Evolutionary conservation across 1,140 invertebrate genomes (phyloP).

Genomic region (Papilio glaucus): DNA sequence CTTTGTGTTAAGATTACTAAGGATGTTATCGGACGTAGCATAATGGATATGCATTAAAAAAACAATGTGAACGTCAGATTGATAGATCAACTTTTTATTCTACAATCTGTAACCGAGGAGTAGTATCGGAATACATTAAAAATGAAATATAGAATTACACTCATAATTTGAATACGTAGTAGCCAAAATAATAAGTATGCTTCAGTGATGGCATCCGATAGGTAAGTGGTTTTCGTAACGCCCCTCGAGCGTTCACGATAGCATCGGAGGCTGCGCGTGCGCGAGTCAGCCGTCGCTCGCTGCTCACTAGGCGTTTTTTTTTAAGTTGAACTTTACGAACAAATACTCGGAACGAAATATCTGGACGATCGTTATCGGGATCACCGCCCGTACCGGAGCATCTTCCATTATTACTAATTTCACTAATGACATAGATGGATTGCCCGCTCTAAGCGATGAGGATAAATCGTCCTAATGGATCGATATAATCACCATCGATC

Average conservation of each 20-base stretch:
- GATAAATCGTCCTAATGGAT: conserved; percentile 66
- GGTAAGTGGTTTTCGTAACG: conserved; percentile 79
- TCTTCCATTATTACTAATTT: conserved; percentile 52
- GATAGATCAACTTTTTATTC: conserved; percentile 24
- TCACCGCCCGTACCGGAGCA: conserved; percentile 45
- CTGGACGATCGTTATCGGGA: conserved; percentile 51
- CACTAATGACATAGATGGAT: conserved; percentile 50
- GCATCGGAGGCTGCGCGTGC: conserved; percentile 67
- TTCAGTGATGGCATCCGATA: conserved; percentile 72
- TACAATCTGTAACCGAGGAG: background rate
- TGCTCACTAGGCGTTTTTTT: conserved; percentile 50
- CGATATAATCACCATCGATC: conserved; percentile 55
- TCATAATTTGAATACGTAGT: conserved; percentile 60
- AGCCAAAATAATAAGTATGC: conserved; percentile 73
- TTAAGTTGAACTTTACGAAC: conserved; percentile 49
- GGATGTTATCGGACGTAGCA: conserved; percentile 13
- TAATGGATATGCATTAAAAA: conserved; percentile 22
- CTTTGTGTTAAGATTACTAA: conserved; percentile 16
- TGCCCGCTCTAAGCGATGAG: conserved; percentile 42
- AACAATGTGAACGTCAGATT: conserved; percentile 20
- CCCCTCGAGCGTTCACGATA: conserved; percentile 67
- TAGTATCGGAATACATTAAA: conserved; percentile 34
- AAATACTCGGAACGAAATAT: conserved; percentile 57
- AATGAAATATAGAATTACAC: conserved; percentile 46
- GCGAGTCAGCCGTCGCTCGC: conserved; percentile 44